Base-by-base conservation (phyloP, 2,888 invertebrate species). In the Scaptomyza parva region DNA sequence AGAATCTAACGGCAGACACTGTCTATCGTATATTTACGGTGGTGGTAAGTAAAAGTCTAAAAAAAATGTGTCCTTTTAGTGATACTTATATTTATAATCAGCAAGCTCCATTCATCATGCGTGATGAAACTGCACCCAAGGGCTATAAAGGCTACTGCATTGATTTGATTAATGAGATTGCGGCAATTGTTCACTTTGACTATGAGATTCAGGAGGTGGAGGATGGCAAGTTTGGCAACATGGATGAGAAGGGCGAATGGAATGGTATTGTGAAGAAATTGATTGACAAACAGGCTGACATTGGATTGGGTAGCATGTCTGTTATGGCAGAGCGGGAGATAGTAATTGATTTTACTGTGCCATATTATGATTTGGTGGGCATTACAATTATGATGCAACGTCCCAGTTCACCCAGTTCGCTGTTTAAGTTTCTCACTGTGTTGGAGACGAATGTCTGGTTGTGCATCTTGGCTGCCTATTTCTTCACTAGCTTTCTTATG, bases 311-410 rank as follows among this genome's bases (percentile, higher is more conserved):
- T 1, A 97, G 98, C 0, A 93, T 99, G 89, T 97, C 98, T 0
- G 98, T 99, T 0, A 99, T 98, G 97, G 98, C 99, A 0, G 99
- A 99, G 83, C 93, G 99, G 35, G 98, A 98, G 92, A 97, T 97
- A 88, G 98, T 98, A 0, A 97, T 99, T 1, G 99, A 99, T 92
- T 99, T 99, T 90, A 99, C 99, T 0, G 98, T 99, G 0, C 99
- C 99, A 0, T 99, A 98, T 91, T 99, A 99, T 91, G 99, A 99
- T 92, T 93, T 99, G 74, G 99, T 99, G 0, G 99, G 99, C 0
- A 97, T 98, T 53, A 97, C 98, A 0, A 99, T 99, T 74, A 93
- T 99, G 90, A 98, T 99, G 97, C 96, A 96, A 89, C 94, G 97
- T 76, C 97, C 97, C 0, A 95, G 95, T 80, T 95, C 96, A 0